A percentile compares a stretch with the other conserved stretches of the same genome.
phyloP scores from a whole-genome alignment of 2,888 invertebrate genomes.

The Axea sp. region DNA sequence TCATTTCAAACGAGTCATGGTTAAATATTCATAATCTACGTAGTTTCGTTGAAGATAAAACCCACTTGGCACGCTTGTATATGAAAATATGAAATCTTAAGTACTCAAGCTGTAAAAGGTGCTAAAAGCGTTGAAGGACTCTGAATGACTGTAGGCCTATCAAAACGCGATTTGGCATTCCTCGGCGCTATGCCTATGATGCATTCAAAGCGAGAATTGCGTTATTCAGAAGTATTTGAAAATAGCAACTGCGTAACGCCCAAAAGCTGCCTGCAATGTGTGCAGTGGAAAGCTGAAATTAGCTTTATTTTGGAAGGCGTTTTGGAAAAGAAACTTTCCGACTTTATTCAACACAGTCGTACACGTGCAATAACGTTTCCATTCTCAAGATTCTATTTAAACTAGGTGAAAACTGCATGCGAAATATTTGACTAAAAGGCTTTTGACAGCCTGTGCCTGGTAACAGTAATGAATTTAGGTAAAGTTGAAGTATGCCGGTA shows the following conservation, averaged over 20 bases:
- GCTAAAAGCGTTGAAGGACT: slow-evolving; percentile 31
- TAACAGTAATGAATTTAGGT: slow-evolving; percentile 41
- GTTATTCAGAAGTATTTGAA: slow-evolving; percentile 44
- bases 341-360: slow-evolving; percentile 41
- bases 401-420: slow-evolving; percentile 42
- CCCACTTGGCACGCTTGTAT: slow-evolving; percentile 3
- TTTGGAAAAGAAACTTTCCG: slow-evolving; percentile 56
- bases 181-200: slow-evolving; percentile 1
- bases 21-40: slow-evolving; percentile 8
- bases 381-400: slow-evolving; percentile 48
- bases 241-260: slow-evolving; percentile 34
- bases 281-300: slow-evolving; percentile 33
- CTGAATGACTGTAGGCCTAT: slow-evolving; percentile 30
- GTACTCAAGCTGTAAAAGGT: slow-evolving; percentile 14
- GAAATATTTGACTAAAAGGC: slow-evolving; percentile 51
- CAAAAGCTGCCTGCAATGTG: slow-evolving; percentile 28
- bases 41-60: slow-evolving; percentile 9
- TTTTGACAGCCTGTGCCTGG: slow-evolving; percentile 37
- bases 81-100: slow-evolving; percentile 26
- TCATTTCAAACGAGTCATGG: slow-evolving; percentile 1
- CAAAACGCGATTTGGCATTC: slow-evolving; percentile 23
- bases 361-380: slow-evolving; percentile 52
- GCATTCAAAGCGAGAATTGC: slow-evolving; percentile 25
- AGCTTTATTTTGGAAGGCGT: slow-evolving; percentile 59
- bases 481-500: slow-evolving; percentile 32